Percentiles rank a stretch among this genome's conserved stretches.
Conservation (phyloP, 1,140 invertebrate species). For the Doryteuthis pealeii region DNA sequence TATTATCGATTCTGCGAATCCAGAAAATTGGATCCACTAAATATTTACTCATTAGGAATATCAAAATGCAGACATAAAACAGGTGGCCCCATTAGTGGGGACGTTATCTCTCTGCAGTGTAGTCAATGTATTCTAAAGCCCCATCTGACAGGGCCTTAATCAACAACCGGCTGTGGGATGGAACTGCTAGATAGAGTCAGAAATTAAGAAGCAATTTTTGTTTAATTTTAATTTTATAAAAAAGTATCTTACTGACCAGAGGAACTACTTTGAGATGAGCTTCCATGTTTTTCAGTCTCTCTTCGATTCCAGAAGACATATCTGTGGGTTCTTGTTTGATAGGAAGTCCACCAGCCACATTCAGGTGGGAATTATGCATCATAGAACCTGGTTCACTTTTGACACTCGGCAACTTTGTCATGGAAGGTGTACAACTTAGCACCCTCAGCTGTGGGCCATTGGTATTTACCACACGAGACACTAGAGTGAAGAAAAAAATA, state of each 20-base stretch:
- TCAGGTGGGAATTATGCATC: too few species aligned
- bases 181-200: too few species aligned
- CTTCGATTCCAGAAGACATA: conserved; percentile 62
- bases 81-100: too few species aligned
- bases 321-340: conserved; percentile 25
- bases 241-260: background rate
- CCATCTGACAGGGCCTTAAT: too few species aligned
- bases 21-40: too few species aligned
- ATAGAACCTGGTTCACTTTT: background rate
- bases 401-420: background rate
- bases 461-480: conserved; percentile 66
- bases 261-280: conserved; percentile 58
- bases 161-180: too few species aligned
- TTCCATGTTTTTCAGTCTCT: conserved; percentile 66
- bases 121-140: too few species aligned
- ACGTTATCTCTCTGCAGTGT: too few species aligned
- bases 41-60: too few species aligned
- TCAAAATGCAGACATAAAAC: too few species aligned
- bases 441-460: conserved; percentile 66
- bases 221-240: background rate
- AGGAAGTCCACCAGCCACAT: background rate
- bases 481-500: conserved; percentile 53
- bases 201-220: too few species aligned
- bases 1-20: too few species aligned
- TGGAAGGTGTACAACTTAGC: conserved; percentile 34